Evolutionary conservation across 2,797 vertebrate genomes (phyloP), one percentile per base, ranked within the genome.

Genomic region (Parambassis ranga): DNA sequence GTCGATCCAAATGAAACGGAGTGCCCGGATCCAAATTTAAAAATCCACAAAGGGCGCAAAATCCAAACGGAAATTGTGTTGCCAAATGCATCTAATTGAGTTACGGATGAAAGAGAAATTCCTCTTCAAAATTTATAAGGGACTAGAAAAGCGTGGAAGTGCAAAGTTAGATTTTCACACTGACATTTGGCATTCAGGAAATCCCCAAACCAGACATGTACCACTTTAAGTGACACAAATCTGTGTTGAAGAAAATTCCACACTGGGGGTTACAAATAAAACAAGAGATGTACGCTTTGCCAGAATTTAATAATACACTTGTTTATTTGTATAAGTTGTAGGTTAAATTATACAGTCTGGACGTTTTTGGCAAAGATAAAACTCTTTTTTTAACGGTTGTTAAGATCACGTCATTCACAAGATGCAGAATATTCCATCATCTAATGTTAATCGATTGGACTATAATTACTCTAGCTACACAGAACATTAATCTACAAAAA

Each of bases 1-100:
- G 70, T 65, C 27, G 71, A 65, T 89, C 88, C 88, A 81, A 86
- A 79, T 84, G 70, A 85, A 78, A 87, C 18, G 42, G 43, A 73
- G 70, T 36, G 70, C 69, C 72, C 47, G 60, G 50, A 65, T 85
- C 80, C 78, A 65, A 77, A 77, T 43, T 61, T 69, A 73, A 70
- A 81, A 77, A 68, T 78, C 74, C 66, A 79, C 85, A 86, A 28
- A 46, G 68, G 55, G 60, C 39, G 58, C 71, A 50, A 44, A 50
- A 35, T 44, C 43, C 73, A 87, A 87, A 79, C 60, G 68, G 43
- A 83, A 74, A 71, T 50, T 8, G 33, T 68, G 55, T 32, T 22
- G 49, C 16, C 60, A 59, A 59, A 67, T 78, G 16, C 33, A 42
- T 59, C 7, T n/a, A 44, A 70, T 39, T 27, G 22, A 39, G 30